phyloP scores from a whole-genome alignment of 2,113 vertebrate species.

The Oreochromis niloticus region DNA sequence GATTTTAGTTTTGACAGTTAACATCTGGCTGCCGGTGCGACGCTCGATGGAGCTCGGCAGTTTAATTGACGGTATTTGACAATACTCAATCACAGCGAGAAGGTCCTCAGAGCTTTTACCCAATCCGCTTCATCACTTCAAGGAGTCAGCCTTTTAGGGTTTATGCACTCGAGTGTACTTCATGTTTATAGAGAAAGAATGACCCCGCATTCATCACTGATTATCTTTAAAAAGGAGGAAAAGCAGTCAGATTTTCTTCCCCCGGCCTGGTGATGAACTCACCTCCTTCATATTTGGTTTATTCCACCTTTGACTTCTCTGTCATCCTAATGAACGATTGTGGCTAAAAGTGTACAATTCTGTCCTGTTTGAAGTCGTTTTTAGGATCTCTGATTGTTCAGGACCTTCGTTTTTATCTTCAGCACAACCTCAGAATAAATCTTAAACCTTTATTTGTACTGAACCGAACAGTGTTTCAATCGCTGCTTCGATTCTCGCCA shows the following conservation, averaged over 20 bases:
- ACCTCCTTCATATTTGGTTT: background rate
- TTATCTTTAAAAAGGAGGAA: background rate
- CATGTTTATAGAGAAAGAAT: background rate
- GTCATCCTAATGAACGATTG: background rate
- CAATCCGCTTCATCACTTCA: background rate
- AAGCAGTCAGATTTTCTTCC: background rate
- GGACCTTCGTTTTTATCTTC: background rate
- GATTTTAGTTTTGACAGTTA: slow-evolving; percentile 1
- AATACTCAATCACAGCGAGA: background rate
- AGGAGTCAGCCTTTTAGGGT: background rate
- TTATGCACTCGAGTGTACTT: background rate
- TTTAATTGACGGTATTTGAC: background rate
- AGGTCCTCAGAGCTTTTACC: background rate
- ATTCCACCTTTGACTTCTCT: background rate
- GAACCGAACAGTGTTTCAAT: background rate
- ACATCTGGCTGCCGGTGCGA: slow-evolving; percentile 1
- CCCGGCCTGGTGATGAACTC: background rate
- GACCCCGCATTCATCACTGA: background rate
- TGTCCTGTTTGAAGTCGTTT: background rate
- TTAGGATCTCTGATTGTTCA: background rate
- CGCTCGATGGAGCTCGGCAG: background rate
- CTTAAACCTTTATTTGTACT: background rate
- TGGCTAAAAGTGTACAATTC: background rate
- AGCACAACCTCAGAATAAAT: background rate
- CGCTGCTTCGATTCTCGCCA: background rate